Conservation (phyloP, 2,797 vertebrate genomes). For the Hydrophis major region DNA sequence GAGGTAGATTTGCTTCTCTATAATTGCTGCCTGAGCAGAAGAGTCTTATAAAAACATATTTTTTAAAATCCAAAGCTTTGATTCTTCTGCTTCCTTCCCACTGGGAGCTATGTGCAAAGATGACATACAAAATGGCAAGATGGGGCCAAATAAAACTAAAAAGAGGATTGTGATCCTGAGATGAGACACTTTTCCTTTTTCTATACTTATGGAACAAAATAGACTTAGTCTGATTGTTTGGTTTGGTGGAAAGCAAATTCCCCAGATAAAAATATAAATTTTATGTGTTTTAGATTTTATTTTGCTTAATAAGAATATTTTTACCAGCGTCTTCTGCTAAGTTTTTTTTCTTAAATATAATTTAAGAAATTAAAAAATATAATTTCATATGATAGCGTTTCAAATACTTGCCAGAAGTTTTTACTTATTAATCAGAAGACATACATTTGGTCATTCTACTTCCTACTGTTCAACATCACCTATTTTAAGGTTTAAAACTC, state of each 20-base stretch:
- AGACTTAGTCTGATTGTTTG: not conserved
- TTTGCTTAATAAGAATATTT: not conserved
- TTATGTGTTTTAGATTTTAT: not conserved
- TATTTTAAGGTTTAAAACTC: not conserved
- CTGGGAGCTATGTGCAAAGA: slow-evolving; percentile 24
- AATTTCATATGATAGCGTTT: not conserved
- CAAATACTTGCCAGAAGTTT: not conserved
- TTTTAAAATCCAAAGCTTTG: slow-evolving; percentile 41
- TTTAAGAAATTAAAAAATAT: not conserved
- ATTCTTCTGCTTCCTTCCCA: slow-evolving; percentile 17
- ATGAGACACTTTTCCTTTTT: accelerated
- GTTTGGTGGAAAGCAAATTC: slow-evolving; percentile 16
- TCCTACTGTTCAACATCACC: not conserved
- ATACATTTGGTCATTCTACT: not conserved
- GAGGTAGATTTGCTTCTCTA: slow-evolving; percentile 13
- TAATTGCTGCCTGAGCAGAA: slow-evolving; percentile 29
- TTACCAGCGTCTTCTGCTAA: not conserved
- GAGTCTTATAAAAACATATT: slow-evolving; percentile 8
- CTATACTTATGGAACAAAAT: not conserved
- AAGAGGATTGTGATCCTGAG: not conserved
- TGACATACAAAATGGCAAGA: slow-evolving; percentile 28
- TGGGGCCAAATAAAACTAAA: not conserved
- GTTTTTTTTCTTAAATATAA: not conserved
- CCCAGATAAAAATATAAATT: not conserved
- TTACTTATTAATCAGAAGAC: not conserved